phyloP scores from a whole-genome alignment of 2,113 vertebrate species.

The Haemorhous mexicanus region DNA sequence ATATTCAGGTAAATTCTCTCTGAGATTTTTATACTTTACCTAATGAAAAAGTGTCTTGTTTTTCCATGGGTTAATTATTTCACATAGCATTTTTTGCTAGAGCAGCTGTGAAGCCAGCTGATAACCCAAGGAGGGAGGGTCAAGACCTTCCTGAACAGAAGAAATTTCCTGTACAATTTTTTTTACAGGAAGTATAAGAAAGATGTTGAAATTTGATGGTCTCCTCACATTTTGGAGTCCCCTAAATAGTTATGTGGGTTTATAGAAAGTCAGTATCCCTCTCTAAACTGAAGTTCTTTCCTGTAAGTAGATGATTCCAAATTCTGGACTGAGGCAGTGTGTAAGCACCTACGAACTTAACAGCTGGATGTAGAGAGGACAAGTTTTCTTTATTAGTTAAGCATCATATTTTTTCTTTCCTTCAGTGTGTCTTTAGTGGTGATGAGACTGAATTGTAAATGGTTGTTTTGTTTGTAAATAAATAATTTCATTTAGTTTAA shows the following conservation, averaged over 20 bases:
- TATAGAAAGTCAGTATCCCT: not conserved
- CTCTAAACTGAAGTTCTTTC: not conserved
- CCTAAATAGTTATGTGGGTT: not conserved
- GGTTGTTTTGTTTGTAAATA: not conserved
- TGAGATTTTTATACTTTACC: not conserved
- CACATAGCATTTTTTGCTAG: not conserved
- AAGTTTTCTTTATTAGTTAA: not conserved
- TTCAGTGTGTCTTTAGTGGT: not conserved
- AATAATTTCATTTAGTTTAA: not conserved
- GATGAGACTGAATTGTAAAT: not conserved
- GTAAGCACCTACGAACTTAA: not conserved
- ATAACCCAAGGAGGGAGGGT: not conserved
- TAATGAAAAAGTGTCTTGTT: not conserved
- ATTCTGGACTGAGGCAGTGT: not conserved
- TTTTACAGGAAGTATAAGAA: not conserved
- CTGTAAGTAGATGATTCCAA: not conserved
- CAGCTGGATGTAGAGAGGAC: not conserved
- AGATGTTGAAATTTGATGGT: not conserved
- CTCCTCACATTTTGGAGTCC: not conserved
- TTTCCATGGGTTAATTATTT: not conserved
- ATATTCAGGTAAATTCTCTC: not conserved
- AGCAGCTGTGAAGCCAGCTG: not conserved
- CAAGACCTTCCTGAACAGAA: not conserved
- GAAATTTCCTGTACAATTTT: not conserved
- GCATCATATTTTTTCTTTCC: not conserved